A percentile compares a stretch with the other conserved stretches of the same genome.
These are phyloP conservation scores for Pseudochirops corinnae DNA, from an alignment of 2,797 vertebrate genomes.

Conservation along the genomic window DNA sequence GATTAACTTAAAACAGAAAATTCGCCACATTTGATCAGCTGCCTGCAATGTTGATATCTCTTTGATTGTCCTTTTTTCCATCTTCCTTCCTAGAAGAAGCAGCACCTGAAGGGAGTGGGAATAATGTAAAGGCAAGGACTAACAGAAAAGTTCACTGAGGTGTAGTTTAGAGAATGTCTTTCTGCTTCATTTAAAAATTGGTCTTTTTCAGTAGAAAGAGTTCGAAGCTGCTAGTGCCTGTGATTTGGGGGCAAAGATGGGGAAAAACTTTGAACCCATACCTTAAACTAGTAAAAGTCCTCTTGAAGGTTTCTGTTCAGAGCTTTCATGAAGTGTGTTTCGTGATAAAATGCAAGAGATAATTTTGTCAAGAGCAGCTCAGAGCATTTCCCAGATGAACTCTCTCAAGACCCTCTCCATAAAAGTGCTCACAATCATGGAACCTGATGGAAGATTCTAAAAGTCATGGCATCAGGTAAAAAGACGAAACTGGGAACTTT, in stretches of 20 bases:
- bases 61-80: neutral
- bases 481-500: neutral
- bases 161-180: neutral
- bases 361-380: neutral
- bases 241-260: slow-evolving; percentile 7
- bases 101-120: neutral
- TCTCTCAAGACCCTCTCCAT: neutral
- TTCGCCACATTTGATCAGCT: neutral
- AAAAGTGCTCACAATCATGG: slow-evolving; percentile 13
- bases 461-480: neutral
- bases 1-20: neutral
- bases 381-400: slow-evolving; percentile 1
- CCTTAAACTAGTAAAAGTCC: neutral
- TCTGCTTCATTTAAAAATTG: neutral
- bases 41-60: neutral
- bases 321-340: neutral
- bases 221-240: slow-evolving; percentile 12
- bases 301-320: slow-evolving; percentile 12
- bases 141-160: neutral
- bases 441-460: slow-evolving; percentile 34
- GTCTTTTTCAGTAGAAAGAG: slow-evolving; percentile 6
- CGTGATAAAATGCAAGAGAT: neutral
- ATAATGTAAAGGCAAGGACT: neutral
- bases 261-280: slow-evolving; percentile 6
- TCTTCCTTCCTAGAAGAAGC: neutral